phyloP scores from a whole-genome alignment of 2,113 vertebrate genomes.

The Cheilinus undulatus region DNA sequence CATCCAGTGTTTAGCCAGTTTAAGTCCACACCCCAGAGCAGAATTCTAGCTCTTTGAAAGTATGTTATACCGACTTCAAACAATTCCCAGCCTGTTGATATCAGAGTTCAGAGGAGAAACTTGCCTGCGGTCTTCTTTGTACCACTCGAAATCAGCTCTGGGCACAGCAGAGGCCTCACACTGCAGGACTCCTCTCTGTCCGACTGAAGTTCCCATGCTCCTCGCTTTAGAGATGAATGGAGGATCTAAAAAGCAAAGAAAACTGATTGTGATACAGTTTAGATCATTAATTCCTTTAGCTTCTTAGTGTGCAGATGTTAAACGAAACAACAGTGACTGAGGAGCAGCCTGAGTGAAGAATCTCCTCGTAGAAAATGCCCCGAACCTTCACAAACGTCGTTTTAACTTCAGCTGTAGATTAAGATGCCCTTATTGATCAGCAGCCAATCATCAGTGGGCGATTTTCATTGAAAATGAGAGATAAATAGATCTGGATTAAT shows the following conservation, averaged over 20 bases:
- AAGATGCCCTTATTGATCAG: too few relatives aligned
- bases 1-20: too few relatives aligned
- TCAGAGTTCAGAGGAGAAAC: constrained; percentile 22
- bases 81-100: constrained; percentile 10
- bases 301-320: neutral
- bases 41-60: neutral
- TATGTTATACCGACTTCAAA: constrained; percentile 38
- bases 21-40: constrained; percentile 27
- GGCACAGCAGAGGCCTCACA: constrained; percentile 96
- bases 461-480: too few relatives aligned
- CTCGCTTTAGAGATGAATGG: constrained; percentile 93
- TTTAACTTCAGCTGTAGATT: too few relatives aligned
- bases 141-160: constrained; percentile 95
- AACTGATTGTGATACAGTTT: neutral
- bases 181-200: constrained; percentile 93
- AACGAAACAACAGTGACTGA: neutral
- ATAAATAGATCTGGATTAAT: too few relatives aligned
- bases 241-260: constrained; percentile 85
- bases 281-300: neutral
- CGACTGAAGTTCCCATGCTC: constrained; percentile 90
- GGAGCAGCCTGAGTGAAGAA: too few relatives aligned
- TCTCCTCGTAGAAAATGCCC: neutral
- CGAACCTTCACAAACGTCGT: neutral
- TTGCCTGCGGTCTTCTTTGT: constrained; percentile 97
- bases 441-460: too few relatives aligned